phyloP scores from a whole-genome alignment of 2,113 vertebrate species.

The Scomber colias region DNA sequence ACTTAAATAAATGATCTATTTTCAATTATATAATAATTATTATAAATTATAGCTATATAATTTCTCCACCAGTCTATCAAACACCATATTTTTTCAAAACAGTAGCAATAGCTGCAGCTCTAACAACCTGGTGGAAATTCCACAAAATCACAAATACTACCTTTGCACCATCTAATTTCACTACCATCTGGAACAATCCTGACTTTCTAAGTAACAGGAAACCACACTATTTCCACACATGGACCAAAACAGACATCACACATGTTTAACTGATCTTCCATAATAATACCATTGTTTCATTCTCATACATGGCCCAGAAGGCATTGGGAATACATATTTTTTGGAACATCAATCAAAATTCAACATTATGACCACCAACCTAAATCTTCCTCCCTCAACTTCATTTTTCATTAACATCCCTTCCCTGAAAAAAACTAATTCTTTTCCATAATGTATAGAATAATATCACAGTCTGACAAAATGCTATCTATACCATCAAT shows the following conservation, averaged over 20 bases:
- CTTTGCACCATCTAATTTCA: conserved; percentile 2
- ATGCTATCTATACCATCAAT: no score
- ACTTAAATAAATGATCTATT: no score
- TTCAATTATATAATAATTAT: no score
- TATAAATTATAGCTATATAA: not conserved
- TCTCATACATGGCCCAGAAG: not conserved
- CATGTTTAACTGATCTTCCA: no score
- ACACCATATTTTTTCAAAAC: not conserved
- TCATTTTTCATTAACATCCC: not conserved
- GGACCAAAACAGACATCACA: not conserved
- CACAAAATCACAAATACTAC: not conserved
- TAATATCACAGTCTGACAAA: no score
- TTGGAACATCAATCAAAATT: not conserved
- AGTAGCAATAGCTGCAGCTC: not conserved
- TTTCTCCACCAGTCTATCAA: not conserved
- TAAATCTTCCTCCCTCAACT: not conserved
- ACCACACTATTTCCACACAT: not conserved
- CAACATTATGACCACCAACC: not conserved
- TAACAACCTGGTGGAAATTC: not conserved
- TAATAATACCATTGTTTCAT: not conserved
- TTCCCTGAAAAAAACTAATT: not conserved
- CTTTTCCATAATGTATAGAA: no score
- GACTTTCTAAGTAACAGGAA: not conserved
- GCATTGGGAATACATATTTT: not conserved
- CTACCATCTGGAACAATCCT: not conserved